A percentile compares a stretch with the other conserved stretches of the same genome.
phyloP scores from a whole-genome alignment of 1,140 invertebrate genomes.

The Caenorhabditis elegans region WBcel235 BX284606.5:9416501-9417000 shows the following conservation, averaged over 20 bases:
- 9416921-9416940: slow-evolving; percentile 26
- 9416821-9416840: slow-evolving; percentile 7
- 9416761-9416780: slow-evolving; percentile 28
- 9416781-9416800: slow-evolving; percentile 18
- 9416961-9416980: not conserved
- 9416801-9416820: slow-evolving; percentile 8
- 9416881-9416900: not conserved
- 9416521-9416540: not conserved
- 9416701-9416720: not conserved
- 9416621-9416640: not conserved
- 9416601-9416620: slow-evolving; percentile 10
- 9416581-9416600: not conserved
- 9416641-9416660: slow-evolving; percentile 12
- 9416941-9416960: slow-evolving; percentile 21
- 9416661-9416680: not conserved
- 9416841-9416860: not conserved
- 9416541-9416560: slow-evolving; percentile 3
- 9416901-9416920: not conserved
- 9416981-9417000: slow-evolving; percentile 22
- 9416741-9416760: not conserved
- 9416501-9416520: not conserved
- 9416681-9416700: not conserved
- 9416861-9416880: not conserved
- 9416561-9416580: slow-evolving; percentile 24
- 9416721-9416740: not conserved